Base-by-base conservation (phyloP, 2,888 invertebrate species). In the Oscheius sp. region DNA sequence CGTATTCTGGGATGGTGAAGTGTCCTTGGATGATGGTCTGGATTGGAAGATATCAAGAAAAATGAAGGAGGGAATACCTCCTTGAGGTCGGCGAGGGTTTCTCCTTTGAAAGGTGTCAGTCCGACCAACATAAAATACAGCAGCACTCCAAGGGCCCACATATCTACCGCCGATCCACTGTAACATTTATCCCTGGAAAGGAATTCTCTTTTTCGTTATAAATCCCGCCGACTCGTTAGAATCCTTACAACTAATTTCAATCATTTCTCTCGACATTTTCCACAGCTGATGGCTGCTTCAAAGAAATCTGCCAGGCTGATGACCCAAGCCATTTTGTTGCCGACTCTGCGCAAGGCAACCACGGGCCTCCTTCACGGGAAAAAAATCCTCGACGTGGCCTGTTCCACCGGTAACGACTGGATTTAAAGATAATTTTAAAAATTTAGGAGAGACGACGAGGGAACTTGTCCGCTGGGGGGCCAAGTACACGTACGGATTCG, bases 21-120 rank as follows among this genome's bases (percentile, higher is more conserved):
- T 69, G 70, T 23, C 84, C 86, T n/a, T 81, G 79, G 56, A 86
- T 76, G 12, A 87, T 86, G 49, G 75, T 63, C 74, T 71, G 46
- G 12, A n/a, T n/a, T n/a, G n/a, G n/a, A n/a, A n/a, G n/a, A n/a
- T n/a, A n/a, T n/a, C n/a, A n/a, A 9, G 35, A 35, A 3, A 35
- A 25, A 12, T 29, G 29, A 12, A 58, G 0, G 3, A 27, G n/a
- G 16, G 27, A 27, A 66, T n/a, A 79, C 77, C 69, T 52, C 63
- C 66, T 88, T 87, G 61, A 93, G 90, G 64, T 92, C 92, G 5
- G 92, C 91, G 63, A 94, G 93, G n/a, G 93, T 93, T 77, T 92
- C 92, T 0, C 93, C 93, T 49, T 92, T 91, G 88, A 94, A 93
- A n/a, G 93, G 93, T 92, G 93, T 93, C 73, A 92, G 91, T 0